These are phyloP conservation scores for Zelleria hepariella DNA, from an alignment of 2,888 invertebrate species.

Conservation along the genomic window DNA sequence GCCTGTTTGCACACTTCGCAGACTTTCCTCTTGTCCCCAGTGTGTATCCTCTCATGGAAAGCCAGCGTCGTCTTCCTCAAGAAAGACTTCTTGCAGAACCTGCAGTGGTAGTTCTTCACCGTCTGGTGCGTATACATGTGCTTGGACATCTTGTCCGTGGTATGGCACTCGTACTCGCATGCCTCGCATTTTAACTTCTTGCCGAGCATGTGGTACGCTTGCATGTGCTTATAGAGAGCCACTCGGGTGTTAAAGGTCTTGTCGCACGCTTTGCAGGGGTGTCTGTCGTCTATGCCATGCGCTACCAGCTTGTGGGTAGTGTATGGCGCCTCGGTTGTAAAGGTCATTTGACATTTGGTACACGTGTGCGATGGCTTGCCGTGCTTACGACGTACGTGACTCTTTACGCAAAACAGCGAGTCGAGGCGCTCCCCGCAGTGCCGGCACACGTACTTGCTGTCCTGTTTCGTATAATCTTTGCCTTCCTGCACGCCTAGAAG, in stretches of 20 bases:
- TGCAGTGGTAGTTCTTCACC: constrained; percentile 9
- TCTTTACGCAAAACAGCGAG: background rate
- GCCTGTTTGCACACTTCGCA: constrained; percentile 10
- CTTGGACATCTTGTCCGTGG: background rate
- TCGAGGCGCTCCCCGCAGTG: background rate
- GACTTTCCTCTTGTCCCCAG: constrained; percentile 12
- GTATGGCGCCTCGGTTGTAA: background rate
- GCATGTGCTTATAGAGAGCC: background rate
- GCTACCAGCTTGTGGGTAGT: background rate
- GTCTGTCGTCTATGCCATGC: background rate
- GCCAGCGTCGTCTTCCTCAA: constrained; percentile 4
- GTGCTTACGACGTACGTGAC: background rate
- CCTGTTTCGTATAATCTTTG: background rate
- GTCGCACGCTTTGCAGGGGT: background rate
- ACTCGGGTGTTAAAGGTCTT: background rate
- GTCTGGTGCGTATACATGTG: constrained; percentile 8
- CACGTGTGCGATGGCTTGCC: background rate
- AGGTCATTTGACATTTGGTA: background rate
- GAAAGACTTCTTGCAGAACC: constrained; percentile 11
- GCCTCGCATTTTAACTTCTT: constrained; percentile 3
- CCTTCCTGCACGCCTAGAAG: background rate
- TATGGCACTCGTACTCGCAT: constrained; percentile 3
- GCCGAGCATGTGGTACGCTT: constrained; percentile 7
- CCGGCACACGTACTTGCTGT: background rate
- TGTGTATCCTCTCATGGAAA: constrained; percentile 12